Evolutionary conservation across 2,888 invertebrate species (phyloP), one percentile per base, ranked within the genome.

Genomic region (Protophormia terraenovae): DNA sequence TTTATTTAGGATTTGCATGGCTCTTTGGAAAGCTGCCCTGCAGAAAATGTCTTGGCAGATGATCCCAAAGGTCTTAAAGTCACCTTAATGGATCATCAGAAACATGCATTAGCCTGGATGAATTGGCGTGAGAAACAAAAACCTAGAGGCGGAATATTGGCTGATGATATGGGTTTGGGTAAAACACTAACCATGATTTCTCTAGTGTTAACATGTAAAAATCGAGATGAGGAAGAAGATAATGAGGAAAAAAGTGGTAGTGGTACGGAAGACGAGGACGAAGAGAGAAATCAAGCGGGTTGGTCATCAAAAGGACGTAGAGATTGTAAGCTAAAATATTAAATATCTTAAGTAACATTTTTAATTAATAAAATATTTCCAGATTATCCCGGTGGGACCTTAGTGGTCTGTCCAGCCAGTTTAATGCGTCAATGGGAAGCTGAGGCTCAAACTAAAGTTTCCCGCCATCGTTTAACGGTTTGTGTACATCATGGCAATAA

Each of bases 321-420:
- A 38, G 90, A 91, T 58, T 88, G 93, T 92, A 87, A 89, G 90
- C 7, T 14, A 19, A 62, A 4, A 24, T 64, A 12, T 67, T 24
- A 62, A 12, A 62, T 24, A 55, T 14, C 14, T 29, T 53, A 10
- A 7, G n/a, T 12, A 0, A 12, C 38, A 0, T 14, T 32, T 24
- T 27, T 10, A 3, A 1, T 16, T 53, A 14, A 27, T 16, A 32
- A 24, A 3, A 53, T 10, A 47, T 27, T 7, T 53, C n/a, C 12
- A 94, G 94, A 92, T 89, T 90, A 92, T 14, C 92, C 92, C 41
- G 97, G 96, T 12, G 96, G 96, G 22, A 97, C 97, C 0, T 93
- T 99, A n/a, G 96, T 99, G 0, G 95, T 99, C 1, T 98, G 98
- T 89, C 98, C 98, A 0, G 98, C 98, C 2, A 97, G 97, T 55